Conservation (phyloP, 2,797 vertebrate species). For the Arnoldichthys spilopterus region DNA sequence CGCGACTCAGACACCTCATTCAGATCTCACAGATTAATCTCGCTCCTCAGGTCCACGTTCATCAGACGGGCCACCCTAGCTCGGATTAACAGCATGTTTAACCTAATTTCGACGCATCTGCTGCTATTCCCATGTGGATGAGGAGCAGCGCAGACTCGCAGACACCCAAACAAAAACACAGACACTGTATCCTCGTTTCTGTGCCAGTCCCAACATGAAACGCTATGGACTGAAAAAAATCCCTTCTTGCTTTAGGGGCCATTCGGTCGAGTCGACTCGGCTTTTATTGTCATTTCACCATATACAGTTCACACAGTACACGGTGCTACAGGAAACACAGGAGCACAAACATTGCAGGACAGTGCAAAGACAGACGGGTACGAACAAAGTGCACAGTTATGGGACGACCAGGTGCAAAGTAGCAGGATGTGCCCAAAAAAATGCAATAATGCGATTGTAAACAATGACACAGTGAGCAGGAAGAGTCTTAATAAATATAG, state of each 20-base stretch:
- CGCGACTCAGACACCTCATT: neutral
- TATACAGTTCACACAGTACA: too few species aligned
- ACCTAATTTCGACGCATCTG: constrained; percentile 1
- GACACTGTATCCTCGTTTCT: neutral
- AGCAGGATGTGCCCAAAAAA: too few species aligned
- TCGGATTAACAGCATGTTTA: constrained; percentile 9
- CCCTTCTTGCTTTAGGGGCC: neutral
- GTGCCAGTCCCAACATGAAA: neutral
- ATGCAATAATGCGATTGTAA: too few species aligned
- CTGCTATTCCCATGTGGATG: constrained; percentile 23
- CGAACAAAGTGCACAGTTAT: too few species aligned
- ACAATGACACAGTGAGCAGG: too few species aligned
- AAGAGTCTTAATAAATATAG: too few species aligned
- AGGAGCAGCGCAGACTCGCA: neutral
- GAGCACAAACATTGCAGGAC: too few species aligned
- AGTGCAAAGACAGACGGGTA: too few species aligned
- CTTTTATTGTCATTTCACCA: too few species aligned
- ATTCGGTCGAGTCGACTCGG: too few species aligned
- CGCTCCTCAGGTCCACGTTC: neutral
- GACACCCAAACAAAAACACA: constrained; percentile 28
- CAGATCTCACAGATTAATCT: neutral
- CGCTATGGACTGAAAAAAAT: neutral
- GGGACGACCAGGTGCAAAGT: too few species aligned
- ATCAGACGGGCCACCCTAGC: neutral
- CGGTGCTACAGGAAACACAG: too few species aligned